Evolutionary conservation across 1,140 invertebrate genomes (phyloP).

Genomic region (Brachionus paranguensis): DNA sequence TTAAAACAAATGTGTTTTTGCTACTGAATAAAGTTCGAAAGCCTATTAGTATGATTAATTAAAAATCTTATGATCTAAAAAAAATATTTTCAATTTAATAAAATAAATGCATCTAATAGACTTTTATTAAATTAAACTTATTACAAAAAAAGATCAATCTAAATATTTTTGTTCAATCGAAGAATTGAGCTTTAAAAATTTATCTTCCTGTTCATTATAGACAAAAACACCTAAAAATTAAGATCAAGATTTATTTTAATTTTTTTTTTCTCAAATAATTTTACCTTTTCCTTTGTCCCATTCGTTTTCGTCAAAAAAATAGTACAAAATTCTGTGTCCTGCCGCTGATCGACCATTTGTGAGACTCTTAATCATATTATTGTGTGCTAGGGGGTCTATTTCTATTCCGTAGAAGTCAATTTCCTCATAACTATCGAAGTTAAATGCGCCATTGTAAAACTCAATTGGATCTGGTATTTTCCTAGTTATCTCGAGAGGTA

Average conservation of each 20-base stretch:
- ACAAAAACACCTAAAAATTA: background rate
- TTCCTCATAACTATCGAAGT: background rate
- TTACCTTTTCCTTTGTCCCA: background rate
- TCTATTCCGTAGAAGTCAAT: slow-evolving; percentile 23
- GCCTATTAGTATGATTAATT: no score
- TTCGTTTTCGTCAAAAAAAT: slow-evolving; percentile 27
- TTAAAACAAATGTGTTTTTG: no score
- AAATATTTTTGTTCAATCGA: slow-evolving; percentile 17
- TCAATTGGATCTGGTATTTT: background rate
- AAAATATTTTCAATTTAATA: no score
- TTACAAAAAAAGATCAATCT: background rate
- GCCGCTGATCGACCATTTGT: background rate
- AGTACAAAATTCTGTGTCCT: background rate
- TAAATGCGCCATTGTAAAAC: background rate
- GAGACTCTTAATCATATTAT: background rate
- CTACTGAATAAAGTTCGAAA: no score
- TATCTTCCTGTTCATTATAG: background rate
- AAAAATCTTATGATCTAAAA: no score
- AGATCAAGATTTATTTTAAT: background rate
- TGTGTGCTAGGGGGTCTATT: background rate
- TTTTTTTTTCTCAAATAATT: background rate
- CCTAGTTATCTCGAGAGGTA: background rate
- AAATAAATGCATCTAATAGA: no score
- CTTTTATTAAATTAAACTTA: no score
- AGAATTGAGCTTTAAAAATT: background rate